Evolutionary conservation across 1,140 invertebrate genomes (phyloP).

Genomic region (Lepidurus couesii): DNA sequence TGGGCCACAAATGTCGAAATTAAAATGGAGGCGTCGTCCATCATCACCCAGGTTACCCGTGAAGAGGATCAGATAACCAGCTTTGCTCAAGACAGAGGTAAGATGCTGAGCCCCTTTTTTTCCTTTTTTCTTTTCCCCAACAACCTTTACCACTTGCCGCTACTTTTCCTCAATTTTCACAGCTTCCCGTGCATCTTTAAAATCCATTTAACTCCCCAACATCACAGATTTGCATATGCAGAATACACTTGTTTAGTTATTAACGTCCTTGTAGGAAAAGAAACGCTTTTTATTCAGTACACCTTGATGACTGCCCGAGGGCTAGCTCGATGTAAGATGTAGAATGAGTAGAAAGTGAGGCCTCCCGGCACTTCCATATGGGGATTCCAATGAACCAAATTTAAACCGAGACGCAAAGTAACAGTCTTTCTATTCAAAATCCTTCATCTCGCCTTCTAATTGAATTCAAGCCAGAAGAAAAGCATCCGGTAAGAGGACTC

Average conservation of each 20-base stretch:
- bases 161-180: background rate
- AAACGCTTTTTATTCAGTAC: conserved; percentile 41
- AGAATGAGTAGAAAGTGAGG: conserved; percentile 19
- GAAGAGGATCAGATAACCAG: conserved; percentile 92
- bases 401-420: background rate
- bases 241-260: background rate
- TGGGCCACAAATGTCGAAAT: conserved; percentile 59
- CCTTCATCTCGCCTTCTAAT: background rate
- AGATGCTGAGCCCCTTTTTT: conserved; percentile 47
- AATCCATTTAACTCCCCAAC: background rate
- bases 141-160: background rate
- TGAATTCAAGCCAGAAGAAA: background rate
- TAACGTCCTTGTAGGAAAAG: background rate
- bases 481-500: conserved; percentile 16
- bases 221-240: conserved; percentile 13
- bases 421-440: background rate
- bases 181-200: background rate
- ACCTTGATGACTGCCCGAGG: conserved; percentile 24
- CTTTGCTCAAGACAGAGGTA: conserved; percentile 86
- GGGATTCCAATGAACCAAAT: conserved; percentile 5
- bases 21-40: conserved; percentile 93
- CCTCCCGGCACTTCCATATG: background rate
- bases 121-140: conserved; percentile 25
- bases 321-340: background rate
- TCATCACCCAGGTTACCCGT: conserved; percentile 93